Conservation (phyloP, 2,113 vertebrate genomes). For the Melanotaenia duboulayi region DNA sequence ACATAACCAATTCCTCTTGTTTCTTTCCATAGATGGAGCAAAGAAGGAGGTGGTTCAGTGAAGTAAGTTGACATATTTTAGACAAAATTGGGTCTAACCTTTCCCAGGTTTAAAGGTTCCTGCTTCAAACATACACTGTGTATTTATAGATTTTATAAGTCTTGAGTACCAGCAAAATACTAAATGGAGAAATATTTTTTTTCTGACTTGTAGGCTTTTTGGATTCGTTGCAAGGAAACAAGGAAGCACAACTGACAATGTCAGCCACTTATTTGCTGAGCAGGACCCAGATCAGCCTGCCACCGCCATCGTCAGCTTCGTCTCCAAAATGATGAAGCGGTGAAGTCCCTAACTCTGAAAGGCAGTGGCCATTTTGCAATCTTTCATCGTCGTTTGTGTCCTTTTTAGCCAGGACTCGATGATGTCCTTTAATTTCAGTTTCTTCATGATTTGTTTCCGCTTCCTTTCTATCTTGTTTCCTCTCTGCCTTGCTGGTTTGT, state of each 20-base stretch:
- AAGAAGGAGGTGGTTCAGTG: slow-evolving; percentile 83
- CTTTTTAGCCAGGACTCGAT: slow-evolving; percentile 59
- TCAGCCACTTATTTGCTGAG: slow-evolving; percentile 97
- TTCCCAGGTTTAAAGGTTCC: no score
- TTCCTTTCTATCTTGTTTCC: slow-evolving; percentile 40
- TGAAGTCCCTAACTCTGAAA: slow-evolving; percentile 75
- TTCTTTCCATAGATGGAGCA: slow-evolving; percentile 83
- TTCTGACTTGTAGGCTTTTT: slow-evolving; percentile 86
- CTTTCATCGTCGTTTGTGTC: slow-evolving; percentile 56
- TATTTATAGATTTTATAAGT: neutral
- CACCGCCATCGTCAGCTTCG: slow-evolving; percentile 93
- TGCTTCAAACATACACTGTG: no score
- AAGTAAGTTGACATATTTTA: slow-evolving; percentile 77
- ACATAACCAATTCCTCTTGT: neutral
- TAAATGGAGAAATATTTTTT: neutral
- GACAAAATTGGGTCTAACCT: neutral
- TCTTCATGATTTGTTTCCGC: slow-evolving; percentile 43
- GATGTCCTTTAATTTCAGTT: slow-evolving; percentile 46
- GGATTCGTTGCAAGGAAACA: slow-evolving; percentile 97
- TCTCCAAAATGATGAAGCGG: slow-evolving; percentile 96
- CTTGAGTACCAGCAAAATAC: neutral
- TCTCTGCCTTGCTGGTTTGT: slow-evolving; percentile 67
- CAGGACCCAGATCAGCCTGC: slow-evolving; percentile 93
- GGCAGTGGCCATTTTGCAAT: slow-evolving; percentile 47
- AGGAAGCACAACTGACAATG: slow-evolving; percentile 97